phyloP scores from a whole-genome alignment of 2,797 vertebrate genomes.

The Spea hammondii region DNA sequence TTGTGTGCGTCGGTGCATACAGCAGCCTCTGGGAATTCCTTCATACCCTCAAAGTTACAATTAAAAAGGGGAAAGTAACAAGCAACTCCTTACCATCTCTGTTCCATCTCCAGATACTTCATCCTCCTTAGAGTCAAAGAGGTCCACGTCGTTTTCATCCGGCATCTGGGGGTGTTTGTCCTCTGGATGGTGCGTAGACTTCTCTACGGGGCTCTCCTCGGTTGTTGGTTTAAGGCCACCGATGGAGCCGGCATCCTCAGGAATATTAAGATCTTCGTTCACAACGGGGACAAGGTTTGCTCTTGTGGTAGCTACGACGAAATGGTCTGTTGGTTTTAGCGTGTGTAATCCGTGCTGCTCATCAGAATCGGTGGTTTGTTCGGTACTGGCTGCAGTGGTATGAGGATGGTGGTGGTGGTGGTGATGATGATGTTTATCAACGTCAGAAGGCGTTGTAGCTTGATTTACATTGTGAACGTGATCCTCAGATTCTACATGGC shows the following conservation, averaged over 20 bases:
- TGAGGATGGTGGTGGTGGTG: slow-evolving; percentile 15
- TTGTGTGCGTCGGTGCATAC: no score
- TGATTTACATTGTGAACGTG: background rate
- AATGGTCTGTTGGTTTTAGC: background rate
- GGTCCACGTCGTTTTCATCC: slow-evolving; percentile 9
- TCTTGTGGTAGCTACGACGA: background rate
- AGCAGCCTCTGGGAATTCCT: background rate
- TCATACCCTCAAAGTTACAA: background rate
- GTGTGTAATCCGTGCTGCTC: background rate
- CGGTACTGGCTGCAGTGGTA: slow-evolving; percentile 2
- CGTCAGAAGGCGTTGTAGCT: background rate
- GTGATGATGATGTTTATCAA: slow-evolving; percentile 17
- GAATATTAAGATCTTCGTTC: background rate
- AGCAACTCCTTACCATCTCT: background rate
- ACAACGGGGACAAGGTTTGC: background rate
- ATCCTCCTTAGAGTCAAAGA: slow-evolving; percentile 18
- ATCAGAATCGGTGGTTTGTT: background rate
- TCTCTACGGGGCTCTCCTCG: background rate
- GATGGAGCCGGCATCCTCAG: background rate
- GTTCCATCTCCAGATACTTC: background rate
- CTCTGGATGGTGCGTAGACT: background rate
- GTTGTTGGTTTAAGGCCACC: background rate
- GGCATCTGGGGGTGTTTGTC: background rate
- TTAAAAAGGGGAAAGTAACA: background rate
- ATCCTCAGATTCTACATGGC: background rate